Percentiles rank a stretch among this genome's conserved stretches.
phyloP scores from a whole-genome alignment of 2,888 invertebrate genomes.

The Tubulanus polymorphus region DNA sequence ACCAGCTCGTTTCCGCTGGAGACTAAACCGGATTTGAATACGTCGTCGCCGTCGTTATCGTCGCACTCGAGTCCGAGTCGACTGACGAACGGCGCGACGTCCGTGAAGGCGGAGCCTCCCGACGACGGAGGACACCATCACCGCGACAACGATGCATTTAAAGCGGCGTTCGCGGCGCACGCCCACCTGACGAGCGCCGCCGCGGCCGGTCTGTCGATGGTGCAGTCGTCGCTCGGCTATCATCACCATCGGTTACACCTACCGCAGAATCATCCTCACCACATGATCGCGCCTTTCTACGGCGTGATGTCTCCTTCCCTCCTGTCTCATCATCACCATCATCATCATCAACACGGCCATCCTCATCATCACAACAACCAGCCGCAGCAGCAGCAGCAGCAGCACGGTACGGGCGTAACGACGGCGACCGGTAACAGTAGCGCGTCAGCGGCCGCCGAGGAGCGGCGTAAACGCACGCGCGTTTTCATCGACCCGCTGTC shows the following conservation, averaged over 20 bases:
- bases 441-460: neutral
- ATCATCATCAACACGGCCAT: no score
- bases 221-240: neutral
- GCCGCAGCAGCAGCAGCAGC: no score
- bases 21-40: neutral
- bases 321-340: no score
- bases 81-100: no score
- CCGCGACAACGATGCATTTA: neutral
- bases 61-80: neutral
- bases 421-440: neutral
- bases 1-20: neutral
- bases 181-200: neutral
- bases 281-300: neutral
- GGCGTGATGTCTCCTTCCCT: neutral
- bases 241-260: no score
- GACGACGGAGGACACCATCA: no score
- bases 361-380: no score
- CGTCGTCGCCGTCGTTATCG: neutral
- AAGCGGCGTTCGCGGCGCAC: neutral
- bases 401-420: constrained; percentile 3
- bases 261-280: neutral
- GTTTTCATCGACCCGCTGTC: constrained; percentile 99
- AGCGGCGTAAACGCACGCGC: constrained; percentile 67
- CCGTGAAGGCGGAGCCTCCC: no score
- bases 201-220: neutral